Evolutionary conservation across 2,113 vertebrate species (phyloP).

Genomic region (Naja naja): DNA sequence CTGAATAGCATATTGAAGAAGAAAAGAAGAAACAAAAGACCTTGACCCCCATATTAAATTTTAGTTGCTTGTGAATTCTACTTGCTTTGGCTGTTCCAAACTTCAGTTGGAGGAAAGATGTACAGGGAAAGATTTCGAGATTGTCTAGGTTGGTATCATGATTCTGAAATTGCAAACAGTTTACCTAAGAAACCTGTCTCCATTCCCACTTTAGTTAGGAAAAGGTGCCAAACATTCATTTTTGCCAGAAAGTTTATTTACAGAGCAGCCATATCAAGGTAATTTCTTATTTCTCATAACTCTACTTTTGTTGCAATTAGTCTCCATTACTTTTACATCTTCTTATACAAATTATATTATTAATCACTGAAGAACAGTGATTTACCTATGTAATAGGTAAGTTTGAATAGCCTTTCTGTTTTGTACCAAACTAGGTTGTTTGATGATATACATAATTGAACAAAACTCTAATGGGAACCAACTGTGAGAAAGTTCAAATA

Average conservation of each 20-base stretch:
- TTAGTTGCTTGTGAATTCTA: neutral
- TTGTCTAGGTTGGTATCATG: neutral
- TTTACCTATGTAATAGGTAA: neutral
- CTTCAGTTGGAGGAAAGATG: neutral
- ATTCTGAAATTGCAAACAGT: neutral
- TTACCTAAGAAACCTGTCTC: neutral
- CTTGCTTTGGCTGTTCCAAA: neutral
- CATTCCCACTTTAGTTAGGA: neutral
- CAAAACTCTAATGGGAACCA: neutral
- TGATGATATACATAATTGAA: neutral
- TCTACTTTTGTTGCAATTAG: neutral
- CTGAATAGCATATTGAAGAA: neutral
- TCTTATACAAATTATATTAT: neutral
- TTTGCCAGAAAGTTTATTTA: neutral
- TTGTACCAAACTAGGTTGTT: neutral
- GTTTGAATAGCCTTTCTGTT: neutral
- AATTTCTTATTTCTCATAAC: neutral
- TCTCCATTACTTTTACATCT: neutral
- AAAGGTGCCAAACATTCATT: neutral
- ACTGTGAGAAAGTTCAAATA: neutral
- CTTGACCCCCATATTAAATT: neutral
- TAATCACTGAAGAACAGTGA: neutral
- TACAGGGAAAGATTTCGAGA: neutral
- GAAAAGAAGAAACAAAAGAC: neutral
- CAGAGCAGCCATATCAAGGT: neutral